These are phyloP conservation scores for Odontophorus gujanensis DNA, from an alignment of 2,113 vertebrate species.

Conservation along the genomic window DNA sequence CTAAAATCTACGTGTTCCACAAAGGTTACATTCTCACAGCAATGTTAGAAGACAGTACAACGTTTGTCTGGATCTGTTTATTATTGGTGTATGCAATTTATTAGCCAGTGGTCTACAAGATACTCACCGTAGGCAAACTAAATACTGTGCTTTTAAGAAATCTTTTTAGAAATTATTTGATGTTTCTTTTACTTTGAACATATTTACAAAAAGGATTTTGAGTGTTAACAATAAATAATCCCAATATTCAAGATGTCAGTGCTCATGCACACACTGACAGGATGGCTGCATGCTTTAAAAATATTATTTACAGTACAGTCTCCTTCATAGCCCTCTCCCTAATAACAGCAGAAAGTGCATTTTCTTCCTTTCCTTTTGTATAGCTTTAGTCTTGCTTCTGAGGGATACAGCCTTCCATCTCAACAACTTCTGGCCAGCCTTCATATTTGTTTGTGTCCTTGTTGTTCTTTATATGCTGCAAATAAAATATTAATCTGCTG, in stretches of 20 bases:
- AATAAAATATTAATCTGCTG: neutral
- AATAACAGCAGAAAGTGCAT: constrained; percentile 63
- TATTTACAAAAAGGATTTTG: constrained; percentile 79
- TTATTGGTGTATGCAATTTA: neutral
- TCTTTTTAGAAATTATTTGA: constrained; percentile 66
- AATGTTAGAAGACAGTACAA: constrained; percentile 48
- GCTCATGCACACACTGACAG: constrained; percentile 78
- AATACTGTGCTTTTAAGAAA: constrained; percentile 68
- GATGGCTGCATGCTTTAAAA: constrained; percentile 76
- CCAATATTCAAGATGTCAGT: constrained; percentile 69
- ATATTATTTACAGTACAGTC: constrained; percentile 69
- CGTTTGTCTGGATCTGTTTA: constrained; percentile 49
- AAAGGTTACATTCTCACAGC: constrained; percentile 60
- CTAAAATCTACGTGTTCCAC: constrained; percentile 66
- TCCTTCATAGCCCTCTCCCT: constrained; percentile 55
- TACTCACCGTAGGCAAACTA: constrained; percentile 60
- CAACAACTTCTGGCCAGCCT: constrained; percentile 97
- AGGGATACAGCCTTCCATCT: constrained; percentile 98
- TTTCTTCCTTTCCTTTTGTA: neutral
- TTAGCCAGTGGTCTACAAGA: constrained; percentile 38
- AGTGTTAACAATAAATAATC: constrained; percentile 84
- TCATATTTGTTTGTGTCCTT: constrained; percentile 97
- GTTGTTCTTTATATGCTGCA: constrained; percentile 94
- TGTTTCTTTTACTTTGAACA: constrained; percentile 45
- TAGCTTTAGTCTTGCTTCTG: constrained; percentile 82